Base-by-base conservation (phyloP, 2,113 vertebrate genomes). In the Sinocyclocheilus rhinocerous region DNA sequence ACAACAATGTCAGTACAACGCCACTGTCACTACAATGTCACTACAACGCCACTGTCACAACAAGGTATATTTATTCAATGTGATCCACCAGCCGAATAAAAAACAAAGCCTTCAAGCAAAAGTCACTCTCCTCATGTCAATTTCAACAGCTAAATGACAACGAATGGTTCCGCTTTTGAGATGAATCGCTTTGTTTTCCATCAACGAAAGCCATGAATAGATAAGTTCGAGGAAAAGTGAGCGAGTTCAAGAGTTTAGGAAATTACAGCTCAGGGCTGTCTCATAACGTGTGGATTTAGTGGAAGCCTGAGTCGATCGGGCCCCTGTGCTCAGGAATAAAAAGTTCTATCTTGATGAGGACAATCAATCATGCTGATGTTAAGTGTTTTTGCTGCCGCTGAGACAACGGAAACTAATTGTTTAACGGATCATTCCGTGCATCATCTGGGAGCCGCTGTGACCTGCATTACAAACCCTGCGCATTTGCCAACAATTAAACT, bases 321-420 rank as follows among this genome's bases (percentile, higher is more conserved):
- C 63, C 85, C 63, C 79, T 73, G 81, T 61, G 72, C 78, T 87
- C 77, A 84, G 42, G 80, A 89, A 89, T 82, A 87, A 83, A 85
- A 87, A 89, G 85, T 81, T 79, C 22, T n/a, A 11, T 72, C 69
- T 63, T 87, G 88, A 87, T 87, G 83, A 87, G 85, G 50, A 73
- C 85, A 85, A 89, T 89, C 84, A 89, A 89, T 89, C 88, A 89
- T 48, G 76, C 26, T 82, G 72, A 87, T 75, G 61, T 36, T 82
- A 87, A 87, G 72, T 18, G 24, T 89, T 89, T 76, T 24, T 85
- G 72, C 83, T 61, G 82, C 82, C 76, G 50, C 69, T 33, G n/a
- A 55, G 81, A 87, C 83, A 85, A 89, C 67, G 79, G 86, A 87
- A 69, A 73, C 78, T 26, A 73, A 85, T 59, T 85, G 72, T 77